A percentile compares a stretch with the other conserved stretches of the same genome.
phyloP scores from a whole-genome alignment of 2,888 invertebrate species.

The Rhagonycha lutea region DNA sequence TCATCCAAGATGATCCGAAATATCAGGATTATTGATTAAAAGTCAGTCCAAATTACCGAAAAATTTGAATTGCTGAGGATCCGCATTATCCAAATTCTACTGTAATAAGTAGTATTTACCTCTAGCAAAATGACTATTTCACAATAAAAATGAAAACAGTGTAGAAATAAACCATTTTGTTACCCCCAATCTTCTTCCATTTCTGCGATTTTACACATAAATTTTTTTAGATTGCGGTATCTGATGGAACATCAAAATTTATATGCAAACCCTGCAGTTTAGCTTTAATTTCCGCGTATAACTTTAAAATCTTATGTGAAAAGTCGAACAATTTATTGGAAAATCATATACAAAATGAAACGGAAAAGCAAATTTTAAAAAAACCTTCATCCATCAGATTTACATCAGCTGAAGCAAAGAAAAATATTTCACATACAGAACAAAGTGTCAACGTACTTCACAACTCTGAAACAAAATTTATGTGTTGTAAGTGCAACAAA shows the following conservation, averaged over 20 bases:
- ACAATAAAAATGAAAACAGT: no score
- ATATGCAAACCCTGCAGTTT: not conserved
- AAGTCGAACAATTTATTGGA: not conserved
- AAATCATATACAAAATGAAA: not conserved
- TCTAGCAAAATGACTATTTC: no score
- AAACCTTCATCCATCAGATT: not conserved
- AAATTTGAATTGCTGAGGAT: no score
- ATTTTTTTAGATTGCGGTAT: not conserved
- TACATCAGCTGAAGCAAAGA: not conserved
- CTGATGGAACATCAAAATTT: not conserved
- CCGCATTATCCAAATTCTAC: no score
- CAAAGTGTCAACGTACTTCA: not conserved
- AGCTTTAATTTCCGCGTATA: not conserved
- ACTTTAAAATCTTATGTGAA: conserved; percentile 3
- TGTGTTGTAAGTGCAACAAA: not conserved
- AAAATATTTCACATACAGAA: not conserved
- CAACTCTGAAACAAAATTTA: not conserved
- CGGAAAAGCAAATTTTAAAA: not conserved
- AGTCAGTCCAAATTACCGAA: no score
- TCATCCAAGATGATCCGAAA: no score
- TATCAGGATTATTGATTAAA: no score
- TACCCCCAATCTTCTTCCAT: no score
- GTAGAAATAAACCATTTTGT: no score
- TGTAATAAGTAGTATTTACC: no score
- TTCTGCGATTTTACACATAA: no score